Base-by-base conservation (phyloP, 1,140 invertebrate genomes). In the Ladona fulva region DNA sequence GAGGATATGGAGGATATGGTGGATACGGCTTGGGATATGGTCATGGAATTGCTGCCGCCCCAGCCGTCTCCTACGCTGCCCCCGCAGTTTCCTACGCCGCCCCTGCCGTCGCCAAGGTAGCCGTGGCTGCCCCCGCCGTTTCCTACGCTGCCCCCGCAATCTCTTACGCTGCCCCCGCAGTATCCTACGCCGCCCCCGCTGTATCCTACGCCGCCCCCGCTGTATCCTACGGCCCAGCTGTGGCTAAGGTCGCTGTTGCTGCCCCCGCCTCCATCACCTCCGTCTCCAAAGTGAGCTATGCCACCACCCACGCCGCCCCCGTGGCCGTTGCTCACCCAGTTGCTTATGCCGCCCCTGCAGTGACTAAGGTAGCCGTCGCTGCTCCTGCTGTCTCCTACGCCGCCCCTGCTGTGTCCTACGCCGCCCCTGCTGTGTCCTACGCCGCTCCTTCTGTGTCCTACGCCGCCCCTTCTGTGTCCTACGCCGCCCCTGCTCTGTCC, bases 21-120 rank as follows among this genome's bases (percentile, higher is more conserved):
- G 74, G 24, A 16, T 75, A 75, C 74, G 52, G 52, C 12, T 22
- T 66, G 52, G 52, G 52, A 3, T 66, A 66, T 12, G 52, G 52
- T 5, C 52, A 66, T 12, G 24, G 24, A 14, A 25, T 25, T n/a
- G 52, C 52, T 12, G 74, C 74, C 19, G 74, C 74, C 24, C n/a
- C 74, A 3, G 19, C 74, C 10, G 74, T 42, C n/a, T 14, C 74
- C 74, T 75, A 75, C 37, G 74, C 74, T 24, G 74, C 74, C 24
- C 74, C 74, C 3, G 74, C 37, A 3, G 74, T 42, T n/a, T 25
- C 74, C 74, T 75, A 75, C 37, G 74, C 74, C 74, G 74, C 74
- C 74, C 74, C 74, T n/a, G 74, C 37, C 74, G 74, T 42, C 74
- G 16, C 74, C 19, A 19, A 75, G 14, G 74, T 24, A 14, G 74